Percentiles rank a stretch among this genome's conserved stretches.
These are phyloP conservation scores for Sipha flava DNA, from an alignment of 1,140 invertebrate species.

Conservation along the genomic window DNA sequence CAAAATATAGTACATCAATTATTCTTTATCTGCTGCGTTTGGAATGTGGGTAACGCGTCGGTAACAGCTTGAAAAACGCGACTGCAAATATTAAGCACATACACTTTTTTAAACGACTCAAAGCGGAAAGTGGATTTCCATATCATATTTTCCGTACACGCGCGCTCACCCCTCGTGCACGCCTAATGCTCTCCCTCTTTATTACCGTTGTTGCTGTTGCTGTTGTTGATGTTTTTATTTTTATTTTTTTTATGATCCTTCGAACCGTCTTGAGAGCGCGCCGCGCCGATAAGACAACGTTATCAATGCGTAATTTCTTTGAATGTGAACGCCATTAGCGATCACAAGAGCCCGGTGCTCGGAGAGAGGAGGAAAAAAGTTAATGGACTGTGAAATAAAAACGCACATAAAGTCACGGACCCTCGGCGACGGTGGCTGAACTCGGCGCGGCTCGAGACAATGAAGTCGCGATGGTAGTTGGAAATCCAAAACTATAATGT, in stretches of 20 bases:
- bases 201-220: neutral
- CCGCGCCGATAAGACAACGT: neutral
- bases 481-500: too few species aligned
- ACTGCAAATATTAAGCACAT: too few species aligned
- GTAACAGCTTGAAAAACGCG: neutral
- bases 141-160: neutral
- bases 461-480: too few species aligned
- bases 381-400: slow-evolving; percentile 5
- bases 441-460: too few species aligned
- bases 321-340: slow-evolving; percentile 9
- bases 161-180: neutral
- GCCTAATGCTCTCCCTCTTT: neutral
- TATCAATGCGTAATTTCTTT: slow-evolving; percentile 4
- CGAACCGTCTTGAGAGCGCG: neutral
- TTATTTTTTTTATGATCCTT: neutral
- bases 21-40: neutral
- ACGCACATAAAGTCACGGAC: neutral
- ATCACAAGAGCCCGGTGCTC: neutral
- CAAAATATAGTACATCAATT: neutral
- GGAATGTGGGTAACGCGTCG: neutral
- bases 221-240: too few species aligned
- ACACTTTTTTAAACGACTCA: neutral
- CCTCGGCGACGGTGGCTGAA: too few species aligned
- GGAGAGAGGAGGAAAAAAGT: neutral
- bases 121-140: neutral